These are phyloP conservation scores for Oryzias curvinotus DNA, from an alignment of 2,113 vertebrate species.

Conservation along the genomic window DNA sequence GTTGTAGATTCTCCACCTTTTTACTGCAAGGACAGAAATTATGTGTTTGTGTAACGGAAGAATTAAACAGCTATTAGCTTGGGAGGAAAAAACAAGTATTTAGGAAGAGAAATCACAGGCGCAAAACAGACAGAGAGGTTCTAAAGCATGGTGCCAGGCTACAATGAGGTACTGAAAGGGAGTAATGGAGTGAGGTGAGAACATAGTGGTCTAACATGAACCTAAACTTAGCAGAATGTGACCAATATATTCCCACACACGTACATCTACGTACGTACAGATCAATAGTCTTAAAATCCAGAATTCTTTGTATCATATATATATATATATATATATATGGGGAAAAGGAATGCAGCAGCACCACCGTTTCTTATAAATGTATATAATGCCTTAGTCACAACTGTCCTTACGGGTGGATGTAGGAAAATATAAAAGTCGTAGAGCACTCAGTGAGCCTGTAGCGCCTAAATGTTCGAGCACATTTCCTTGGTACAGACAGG, in stretches of 20 bases:
- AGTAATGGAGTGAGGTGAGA: slow-evolving; percentile 68
- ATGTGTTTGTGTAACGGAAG: slow-evolving; percentile 29
- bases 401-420: no score
- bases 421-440: no score
- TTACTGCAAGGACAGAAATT: slow-evolving; percentile 7
- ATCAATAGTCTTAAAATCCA: slow-evolving; percentile 53
- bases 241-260: slow-evolving; percentile 45
- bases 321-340: slow-evolving; percentile 2
- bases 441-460: no score
- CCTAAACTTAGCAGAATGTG: slow-evolving; percentile 64
- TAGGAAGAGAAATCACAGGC: slow-evolving; percentile 33
- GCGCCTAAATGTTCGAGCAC: no score
- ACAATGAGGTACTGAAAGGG: slow-evolving; percentile 41
- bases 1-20: slow-evolving; percentile 39
- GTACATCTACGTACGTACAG: slow-evolving; percentile 13
- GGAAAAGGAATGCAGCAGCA: no score
- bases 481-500: no score
- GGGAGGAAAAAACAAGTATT: slow-evolving; percentile 36
- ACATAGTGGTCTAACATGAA: slow-evolving; percentile 66
- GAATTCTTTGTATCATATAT: slow-evolving; percentile 21
- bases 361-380: no score
- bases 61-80: slow-evolving; percentile 62
- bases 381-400: no score
- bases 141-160: slow-evolving; percentile 14
- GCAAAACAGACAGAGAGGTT: slow-evolving; percentile 19